A percentile compares a stretch with the other conserved stretches of the same genome.
phyloP scores from a whole-genome alignment of 1,140 invertebrate species.

The Euglossa dilemma region DNA sequence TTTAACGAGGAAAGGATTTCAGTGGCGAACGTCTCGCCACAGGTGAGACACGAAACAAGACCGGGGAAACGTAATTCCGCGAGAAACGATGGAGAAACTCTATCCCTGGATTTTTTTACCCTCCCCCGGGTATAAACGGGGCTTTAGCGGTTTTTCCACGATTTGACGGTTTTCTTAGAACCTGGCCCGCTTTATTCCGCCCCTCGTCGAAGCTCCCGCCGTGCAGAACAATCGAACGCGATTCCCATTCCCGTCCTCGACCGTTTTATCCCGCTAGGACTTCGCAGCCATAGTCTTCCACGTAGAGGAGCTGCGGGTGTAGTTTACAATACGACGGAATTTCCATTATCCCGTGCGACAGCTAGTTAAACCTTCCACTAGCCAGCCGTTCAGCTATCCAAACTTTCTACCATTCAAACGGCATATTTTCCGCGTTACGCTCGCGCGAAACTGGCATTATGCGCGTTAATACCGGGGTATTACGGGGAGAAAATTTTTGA shows the following conservation, averaged over 20 bases:
- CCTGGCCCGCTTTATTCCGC: too few species aligned
- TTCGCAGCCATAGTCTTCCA: too few species aligned
- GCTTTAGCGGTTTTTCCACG: not conserved
- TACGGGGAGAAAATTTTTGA: too few species aligned
- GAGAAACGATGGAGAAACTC: conserved; percentile 10
- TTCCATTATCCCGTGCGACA: too few species aligned
- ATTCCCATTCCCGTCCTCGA: not conserved
- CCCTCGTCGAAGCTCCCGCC: not conserved
- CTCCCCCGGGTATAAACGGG: not conserved
- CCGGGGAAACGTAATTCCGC: conserved; percentile 3
- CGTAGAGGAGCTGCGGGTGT: too few species aligned
- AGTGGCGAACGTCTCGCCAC: not conserved
- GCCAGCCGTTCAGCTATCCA: too few species aligned
- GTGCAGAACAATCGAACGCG: not conserved
- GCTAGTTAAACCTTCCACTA: too few species aligned
- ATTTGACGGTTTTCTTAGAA: not conserved
- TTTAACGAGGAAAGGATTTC: conserved; percentile 16
- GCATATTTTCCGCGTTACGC: too few species aligned
- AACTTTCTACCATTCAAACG: too few species aligned
- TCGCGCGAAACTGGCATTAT: too few species aligned
- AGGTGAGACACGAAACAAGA: conserved; percentile 17
- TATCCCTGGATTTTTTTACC: not conserved
- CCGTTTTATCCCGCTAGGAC: not conserved
- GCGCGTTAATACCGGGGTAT: too few species aligned
- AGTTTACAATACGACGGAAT: not conserved